Conservation (phyloP, 2,113 vertebrate genomes). For the Alosa alosa region DNA sequence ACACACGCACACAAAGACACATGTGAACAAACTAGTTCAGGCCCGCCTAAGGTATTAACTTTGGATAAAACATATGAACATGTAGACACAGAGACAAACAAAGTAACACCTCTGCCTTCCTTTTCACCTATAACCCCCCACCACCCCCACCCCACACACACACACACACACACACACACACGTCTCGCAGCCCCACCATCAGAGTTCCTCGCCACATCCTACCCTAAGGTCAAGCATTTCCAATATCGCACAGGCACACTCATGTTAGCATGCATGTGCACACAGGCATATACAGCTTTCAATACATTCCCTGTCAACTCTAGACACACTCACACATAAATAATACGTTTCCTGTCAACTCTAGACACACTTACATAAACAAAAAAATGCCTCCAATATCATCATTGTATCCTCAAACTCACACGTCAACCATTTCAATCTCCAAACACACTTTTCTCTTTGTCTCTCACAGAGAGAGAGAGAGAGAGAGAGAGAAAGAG, state of each 20-base stretch:
- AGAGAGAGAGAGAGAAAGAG: not conserved
- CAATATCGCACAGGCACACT: not conserved
- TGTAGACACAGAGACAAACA: not conserved
- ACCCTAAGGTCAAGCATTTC: not conserved
- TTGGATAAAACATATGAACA: not conserved
- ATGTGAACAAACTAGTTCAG: too few species aligned
- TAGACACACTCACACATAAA: not conserved
- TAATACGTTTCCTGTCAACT: not conserved
- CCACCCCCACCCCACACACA: too few species aligned
- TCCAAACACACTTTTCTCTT: not conserved
- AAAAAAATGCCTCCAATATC: not conserved
- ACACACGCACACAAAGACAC: not conserved
- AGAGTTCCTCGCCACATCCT: not conserved
- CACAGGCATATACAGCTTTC: not conserved
- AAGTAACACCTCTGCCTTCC: not conserved
- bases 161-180: conserved; percentile 12
- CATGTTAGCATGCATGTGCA: not conserved
- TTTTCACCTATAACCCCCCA: too few species aligned
- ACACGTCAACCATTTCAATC: not conserved
- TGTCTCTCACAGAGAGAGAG: not conserved
- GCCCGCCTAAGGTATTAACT: not conserved
- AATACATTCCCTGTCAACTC: not conserved
- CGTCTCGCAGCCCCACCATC: not conserved
- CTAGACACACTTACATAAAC: not conserved
- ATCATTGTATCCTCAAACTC: not conserved